Evolutionary conservation across 2,113 vertebrate genomes (phyloP).

Genomic region (Chloropsis hardwickii): DNA sequence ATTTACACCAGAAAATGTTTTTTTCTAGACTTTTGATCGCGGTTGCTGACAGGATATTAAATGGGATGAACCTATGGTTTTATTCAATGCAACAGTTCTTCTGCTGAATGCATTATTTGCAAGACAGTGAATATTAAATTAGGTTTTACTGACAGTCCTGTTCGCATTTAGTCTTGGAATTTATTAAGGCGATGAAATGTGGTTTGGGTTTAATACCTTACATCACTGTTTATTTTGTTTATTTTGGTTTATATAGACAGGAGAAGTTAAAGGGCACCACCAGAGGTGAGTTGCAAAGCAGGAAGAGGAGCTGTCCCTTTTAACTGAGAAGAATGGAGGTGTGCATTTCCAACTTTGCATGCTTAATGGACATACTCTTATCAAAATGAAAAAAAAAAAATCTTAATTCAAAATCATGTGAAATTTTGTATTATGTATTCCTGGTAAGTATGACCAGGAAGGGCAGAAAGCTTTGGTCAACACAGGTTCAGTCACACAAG

Average conservation of each 20-base stretch:
- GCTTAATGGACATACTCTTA: background rate
- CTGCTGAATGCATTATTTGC: background rate
- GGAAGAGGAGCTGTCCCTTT: background rate
- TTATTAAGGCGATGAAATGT: background rate
- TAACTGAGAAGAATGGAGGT: background rate
- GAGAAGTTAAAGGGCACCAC: background rate
- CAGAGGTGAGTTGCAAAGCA: background rate
- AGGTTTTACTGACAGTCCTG: background rate
- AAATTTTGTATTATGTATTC: background rate
- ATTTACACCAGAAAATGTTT: background rate
- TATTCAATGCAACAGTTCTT: background rate
- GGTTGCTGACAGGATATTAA: background rate
- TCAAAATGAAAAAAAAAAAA: background rate
- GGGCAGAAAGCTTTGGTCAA: background rate
- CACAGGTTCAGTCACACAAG: background rate
- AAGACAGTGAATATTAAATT: background rate
- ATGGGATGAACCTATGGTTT: background rate
- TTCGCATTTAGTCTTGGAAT: background rate
- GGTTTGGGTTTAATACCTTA: background rate
- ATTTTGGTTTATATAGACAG: background rate
- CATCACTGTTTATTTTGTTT: background rate
- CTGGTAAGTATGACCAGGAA: background rate
- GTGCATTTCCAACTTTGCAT: background rate
- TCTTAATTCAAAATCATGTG: background rate
- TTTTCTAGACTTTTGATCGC: background rate